Evolutionary conservation across 2,888 invertebrate species (phyloP).

Genomic region (Drosophila glabriapex): DNA sequence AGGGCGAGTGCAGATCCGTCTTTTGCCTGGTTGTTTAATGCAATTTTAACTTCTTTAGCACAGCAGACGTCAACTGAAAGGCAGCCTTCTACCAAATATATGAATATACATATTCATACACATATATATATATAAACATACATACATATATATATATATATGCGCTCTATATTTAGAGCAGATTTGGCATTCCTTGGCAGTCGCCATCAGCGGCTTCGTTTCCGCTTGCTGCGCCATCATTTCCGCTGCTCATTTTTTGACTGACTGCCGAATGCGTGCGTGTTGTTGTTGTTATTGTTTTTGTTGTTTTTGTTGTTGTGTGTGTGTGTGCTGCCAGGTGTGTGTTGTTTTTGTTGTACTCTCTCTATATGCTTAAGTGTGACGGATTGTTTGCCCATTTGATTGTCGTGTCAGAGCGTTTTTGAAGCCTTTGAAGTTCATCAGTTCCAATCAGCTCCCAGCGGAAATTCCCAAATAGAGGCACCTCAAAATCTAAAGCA

Average conservation of each 20-base stretch:
- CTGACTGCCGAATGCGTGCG: conserved; percentile 28
- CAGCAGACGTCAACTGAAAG: conserved; percentile 72
- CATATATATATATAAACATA: background rate
- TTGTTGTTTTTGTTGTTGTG: conserved; percentile 38
- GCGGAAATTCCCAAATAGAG: conserved; percentile 58
- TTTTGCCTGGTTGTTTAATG: conserved; percentile 62
- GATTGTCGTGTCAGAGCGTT: conserved; percentile 68
- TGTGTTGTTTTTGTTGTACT: conserved; percentile 17
- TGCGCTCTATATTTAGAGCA: background rate
- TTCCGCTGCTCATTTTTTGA: conserved; percentile 76
- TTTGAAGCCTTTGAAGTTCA: conserved; percentile 63
- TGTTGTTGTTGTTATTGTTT: conserved; percentile 13
- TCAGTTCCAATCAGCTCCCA: conserved; percentile 58
- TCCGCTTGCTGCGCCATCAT: conserved; percentile 77
- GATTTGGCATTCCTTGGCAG: conserved; percentile 20
- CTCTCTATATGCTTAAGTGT: conserved; percentile 49
- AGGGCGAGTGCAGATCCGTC: conserved; percentile 35
- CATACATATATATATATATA: background rate
- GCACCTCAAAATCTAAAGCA: conserved; percentile 50
- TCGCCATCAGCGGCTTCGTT: conserved; percentile 56
- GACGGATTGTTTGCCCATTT: conserved; percentile 70
- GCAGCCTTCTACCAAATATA: conserved; percentile 17
- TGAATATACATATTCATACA: background rate
- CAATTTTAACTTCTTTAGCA: conserved; percentile 79
- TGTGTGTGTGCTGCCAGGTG: conserved; percentile 28